phyloP scores from a whole-genome alignment of 2,888 invertebrate genomes.

The Chrysolina americana region DNA sequence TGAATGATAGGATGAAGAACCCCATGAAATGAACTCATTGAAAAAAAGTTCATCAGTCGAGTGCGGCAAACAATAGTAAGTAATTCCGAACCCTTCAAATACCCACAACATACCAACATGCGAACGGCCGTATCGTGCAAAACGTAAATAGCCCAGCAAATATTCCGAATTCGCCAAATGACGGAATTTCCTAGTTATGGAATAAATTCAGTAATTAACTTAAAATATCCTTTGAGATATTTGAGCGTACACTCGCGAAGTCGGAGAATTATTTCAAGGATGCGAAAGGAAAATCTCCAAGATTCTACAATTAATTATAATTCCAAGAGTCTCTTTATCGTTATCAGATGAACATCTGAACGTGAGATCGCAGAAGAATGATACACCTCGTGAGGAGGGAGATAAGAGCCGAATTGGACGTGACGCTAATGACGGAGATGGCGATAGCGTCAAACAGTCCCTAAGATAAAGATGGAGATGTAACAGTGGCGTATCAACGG shows the following conservation, averaged over 20 bases:
- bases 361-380: conserved; percentile 39
- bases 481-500: conserved; percentile 3
- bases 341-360: conserved; percentile 42
- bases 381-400: conserved; percentile 43
- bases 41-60: no score
- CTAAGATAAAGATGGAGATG: conserved; percentile 26
- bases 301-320: conserved; percentile 45
- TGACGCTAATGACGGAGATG: conserved; percentile 39
- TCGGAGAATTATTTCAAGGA: conserved; percentile 34
- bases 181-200: conserved; percentile 26
- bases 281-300: conserved; percentile 33
- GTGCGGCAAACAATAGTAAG: no score
- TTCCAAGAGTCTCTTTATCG: conserved; percentile 37
- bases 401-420: conserved; percentile 41
- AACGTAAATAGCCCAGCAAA: conserved; percentile 29
- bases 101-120: conserved; percentile 25
- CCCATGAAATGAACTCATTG: no score
- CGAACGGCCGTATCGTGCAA: conserved; percentile 28
- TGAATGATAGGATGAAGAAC: no score
- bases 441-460: conserved; percentile 35
- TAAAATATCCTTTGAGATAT: conserved; percentile 28
- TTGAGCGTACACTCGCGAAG: conserved; percentile 26
- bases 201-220: conserved; percentile 38
- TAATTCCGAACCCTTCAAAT: conserved; percentile 14
- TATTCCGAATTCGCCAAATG: conserved; percentile 27